A percentile compares a stretch with the other conserved stretches of the same genome.
These are phyloP conservation scores for Dendrophyllia cribrosa DNA, from an alignment of 64 coral and sea anemone species.

Conservation along the genomic window DNA sequence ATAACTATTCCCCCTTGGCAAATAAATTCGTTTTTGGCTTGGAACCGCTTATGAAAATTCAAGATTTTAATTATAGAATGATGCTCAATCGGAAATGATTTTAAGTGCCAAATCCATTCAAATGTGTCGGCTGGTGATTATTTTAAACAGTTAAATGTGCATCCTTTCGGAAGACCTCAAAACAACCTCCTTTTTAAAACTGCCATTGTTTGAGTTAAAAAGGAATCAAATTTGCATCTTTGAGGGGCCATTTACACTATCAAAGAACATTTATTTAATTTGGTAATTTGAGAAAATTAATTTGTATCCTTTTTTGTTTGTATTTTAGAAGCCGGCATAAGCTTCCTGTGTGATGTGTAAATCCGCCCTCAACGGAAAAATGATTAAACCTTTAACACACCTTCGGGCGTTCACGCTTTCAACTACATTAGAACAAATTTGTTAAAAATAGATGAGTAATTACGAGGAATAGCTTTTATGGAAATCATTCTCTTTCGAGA, in stretches of 20 bases:
- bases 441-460: constrained; percentile 30
- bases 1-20: constrained; percentile 40
- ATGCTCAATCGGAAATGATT: constrained; percentile 44
- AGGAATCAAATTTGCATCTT: constrained; percentile 55
- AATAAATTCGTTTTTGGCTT: constrained; percentile 44
- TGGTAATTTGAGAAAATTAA: constrained; percentile 64
- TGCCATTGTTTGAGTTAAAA: constrained; percentile 28
- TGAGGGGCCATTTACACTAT: constrained; percentile 57
- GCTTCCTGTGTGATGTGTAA: constrained; percentile 21
- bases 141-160: constrained; percentile 23
- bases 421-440: constrained; percentile 45
- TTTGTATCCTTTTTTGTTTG: constrained; percentile 56
- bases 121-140: constrained; percentile 13
- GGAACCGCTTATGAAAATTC: constrained; percentile 35
- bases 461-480: background rate
- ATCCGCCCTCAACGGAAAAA: constrained; percentile 46
- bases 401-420: constrained; percentile 11
- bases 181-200: constrained; percentile 26
- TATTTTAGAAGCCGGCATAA: constrained; percentile 32
- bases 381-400: constrained; percentile 26
- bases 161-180: constrained; percentile 25
- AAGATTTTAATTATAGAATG: constrained; percentile 57
- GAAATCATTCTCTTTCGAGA: background rate
- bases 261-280: constrained; percentile 65
- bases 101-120: constrained; percentile 37